Evolutionary conservation across 2,888 invertebrate genomes (phyloP), one percentile per base, ranked within the genome.

Genomic region (Azorinus chamasolen): DNA sequence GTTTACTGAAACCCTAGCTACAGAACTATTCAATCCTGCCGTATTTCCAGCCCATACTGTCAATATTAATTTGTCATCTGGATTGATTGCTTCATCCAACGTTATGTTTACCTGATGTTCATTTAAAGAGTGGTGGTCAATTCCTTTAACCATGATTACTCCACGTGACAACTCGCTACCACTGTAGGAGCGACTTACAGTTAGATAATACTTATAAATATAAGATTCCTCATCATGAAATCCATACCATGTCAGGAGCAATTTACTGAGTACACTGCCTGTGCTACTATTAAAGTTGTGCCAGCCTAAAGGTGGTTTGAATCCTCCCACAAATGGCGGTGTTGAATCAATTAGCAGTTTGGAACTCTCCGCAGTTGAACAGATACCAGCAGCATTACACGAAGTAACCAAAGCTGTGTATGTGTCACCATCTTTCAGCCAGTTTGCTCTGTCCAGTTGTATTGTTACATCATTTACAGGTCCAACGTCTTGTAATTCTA

Each of bases 311-410:
- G 76, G 74, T 18, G 63, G 65, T 37, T 72, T 76, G 18, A 84
- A 83, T n/a, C 83, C 84, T n/a, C 86, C 86, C 0, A 80, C 8
- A 24, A 80, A 79, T 10, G 88, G 88, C 0, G 88, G 86, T 2
- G 84, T 74, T 10, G 83, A 82, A 68, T 88, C 86, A 32, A 88
- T 74, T 10, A 83, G 27, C 0, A 86, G 24, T 24, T 66, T 59
- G 20, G 70, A 18, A 37, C 74, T 82, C 14, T 45, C 22, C 18
- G 62, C 69, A 8, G 79, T 62, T 10, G 73, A 55, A 68, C 88
- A 88, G 4, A 79, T 70, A 6, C 70, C 72, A 16, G 86, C 86
- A 16, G 48, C 61, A 25, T 86, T 86, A 59, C 86, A 86, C 10
- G 76, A 61, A 3, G 80, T 79, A 0, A 84, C 71, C 20, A 59